Conservation (phyloP, 2,888 invertebrate species). For the Agriotes lineatus region DNA sequence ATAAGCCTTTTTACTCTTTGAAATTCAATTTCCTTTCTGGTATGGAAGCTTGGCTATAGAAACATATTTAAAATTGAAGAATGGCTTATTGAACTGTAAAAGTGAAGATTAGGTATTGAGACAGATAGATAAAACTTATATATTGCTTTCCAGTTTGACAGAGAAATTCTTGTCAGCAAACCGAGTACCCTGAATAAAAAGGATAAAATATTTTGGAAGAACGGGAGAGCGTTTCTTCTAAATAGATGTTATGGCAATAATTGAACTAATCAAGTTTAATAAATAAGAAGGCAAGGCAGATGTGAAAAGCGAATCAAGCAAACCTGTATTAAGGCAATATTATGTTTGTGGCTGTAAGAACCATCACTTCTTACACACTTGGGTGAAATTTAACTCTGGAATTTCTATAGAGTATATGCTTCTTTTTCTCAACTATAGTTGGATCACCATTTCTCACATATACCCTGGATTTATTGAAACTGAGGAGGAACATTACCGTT, state of each 20-base stretch:
- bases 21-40: neutral
- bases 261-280: too few relatives aligned
- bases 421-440: neutral
- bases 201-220: too few relatives aligned
- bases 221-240: too few relatives aligned
- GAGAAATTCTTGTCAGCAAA: too few relatives aligned
- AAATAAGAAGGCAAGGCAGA: too few relatives aligned
- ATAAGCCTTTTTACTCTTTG: neutral
- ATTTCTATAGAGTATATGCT: neutral
- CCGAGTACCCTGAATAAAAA: too few relatives aligned
- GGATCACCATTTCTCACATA: neutral
- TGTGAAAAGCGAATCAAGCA: neutral
- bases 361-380: neutral
- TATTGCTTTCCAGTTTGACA: too few relatives aligned
- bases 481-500: too few relatives aligned
- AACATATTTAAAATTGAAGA: neutral
- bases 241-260: too few relatives aligned
- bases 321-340: neutral
- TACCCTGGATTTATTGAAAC: neutral
- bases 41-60: neutral
- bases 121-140: too few relatives aligned
- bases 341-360: neutral
- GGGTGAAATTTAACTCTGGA: neutral
- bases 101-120: too few relatives aligned
- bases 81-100: slow-evolving; percentile 6